These are phyloP conservation scores for Drosophila seclusa DNA, from an alignment of 2,888 invertebrate species.

Conservation along the genomic window DNA sequence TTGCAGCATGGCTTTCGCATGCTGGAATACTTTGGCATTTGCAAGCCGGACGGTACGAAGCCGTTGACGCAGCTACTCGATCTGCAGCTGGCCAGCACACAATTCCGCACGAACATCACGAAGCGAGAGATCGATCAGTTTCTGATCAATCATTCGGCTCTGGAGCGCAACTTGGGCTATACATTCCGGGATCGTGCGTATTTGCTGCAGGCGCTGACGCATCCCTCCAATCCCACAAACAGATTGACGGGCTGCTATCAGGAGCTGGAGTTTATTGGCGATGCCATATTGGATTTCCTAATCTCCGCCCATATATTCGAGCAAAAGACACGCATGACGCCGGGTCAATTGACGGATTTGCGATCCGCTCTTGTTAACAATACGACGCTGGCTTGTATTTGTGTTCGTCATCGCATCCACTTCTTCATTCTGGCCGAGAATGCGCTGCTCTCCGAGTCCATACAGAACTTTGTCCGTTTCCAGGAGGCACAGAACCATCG, in stretches of 20 bases:
- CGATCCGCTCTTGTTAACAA: slow-evolving; percentile 98
- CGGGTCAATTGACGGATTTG: slow-evolving; percentile 96
- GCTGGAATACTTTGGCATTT: slow-evolving; percentile 88
- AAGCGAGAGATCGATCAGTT: slow-evolving; percentile 85
- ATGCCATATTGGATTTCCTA: slow-evolving; percentile 95
- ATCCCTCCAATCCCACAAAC: slow-evolving; percentile 94
- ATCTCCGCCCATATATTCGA: slow-evolving; percentile 95
- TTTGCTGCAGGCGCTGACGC: slow-evolving; percentile 96
- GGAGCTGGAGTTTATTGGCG: slow-evolving; percentile 95
- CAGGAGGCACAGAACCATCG: slow-evolving; percentile 80
- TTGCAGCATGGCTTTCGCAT: slow-evolving; percentile 86
- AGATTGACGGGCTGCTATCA: slow-evolving; percentile 94
- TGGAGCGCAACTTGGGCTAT: slow-evolving; percentile 90
- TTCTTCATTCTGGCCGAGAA: slow-evolving; percentile 88
- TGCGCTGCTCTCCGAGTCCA: slow-evolving; percentile 84
- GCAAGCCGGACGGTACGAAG: slow-evolving; percentile 85
- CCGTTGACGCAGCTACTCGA: slow-evolving; percentile 81
- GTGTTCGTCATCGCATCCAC: slow-evolving; percentile 94
- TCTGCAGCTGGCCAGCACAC: slow-evolving; percentile 71
- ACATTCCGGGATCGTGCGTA: slow-evolving; percentile 92
- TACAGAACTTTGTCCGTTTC: slow-evolving; percentile 84
- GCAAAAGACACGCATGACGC: slow-evolving; percentile 88
- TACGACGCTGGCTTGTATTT: slow-evolving; percentile 95
- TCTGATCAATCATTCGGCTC: slow-evolving; percentile 84
- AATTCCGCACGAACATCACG: slow-evolving; percentile 82